These are phyloP conservation scores for Bombylius major DNA, from an alignment of 2,888 invertebrate genomes.

Conservation along the genomic window DNA sequence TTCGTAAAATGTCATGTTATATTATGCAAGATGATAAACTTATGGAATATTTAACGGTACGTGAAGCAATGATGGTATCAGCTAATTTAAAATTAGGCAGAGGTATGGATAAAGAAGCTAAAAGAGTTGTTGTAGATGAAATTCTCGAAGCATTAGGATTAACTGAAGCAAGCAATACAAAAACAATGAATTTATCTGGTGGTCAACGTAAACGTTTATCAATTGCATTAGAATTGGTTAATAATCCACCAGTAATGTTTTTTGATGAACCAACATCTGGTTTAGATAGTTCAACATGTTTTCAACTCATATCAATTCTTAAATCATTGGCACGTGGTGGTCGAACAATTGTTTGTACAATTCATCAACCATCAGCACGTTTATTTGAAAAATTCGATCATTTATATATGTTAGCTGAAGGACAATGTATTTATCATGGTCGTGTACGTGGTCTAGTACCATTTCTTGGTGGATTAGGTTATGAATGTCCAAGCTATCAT, in stretches of 20 bases:
- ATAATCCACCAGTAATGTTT: conserved; percentile 95
- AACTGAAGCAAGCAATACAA: conserved; percentile 64
- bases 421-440: conserved; percentile 88
- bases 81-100: conserved; percentile 85
- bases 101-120: conserved; percentile 55
- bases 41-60: conserved; percentile 78
- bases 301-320: conserved; percentile 78
- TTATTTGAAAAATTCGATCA: conserved; percentile 93
- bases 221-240: conserved; percentile 84
- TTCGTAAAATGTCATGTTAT: conserved; percentile 89
- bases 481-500: conserved; percentile 88
- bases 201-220: conserved; percentile 85
- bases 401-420: conserved; percentile 81
- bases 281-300: conserved; percentile 87
- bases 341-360: conserved; percentile 88
- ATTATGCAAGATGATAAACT: conserved; percentile 93
- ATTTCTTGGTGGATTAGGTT: conserved; percentile 70
- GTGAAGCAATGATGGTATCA: conserved; percentile 86
- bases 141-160: conserved; percentile 76
- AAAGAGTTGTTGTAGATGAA: conserved; percentile 70
- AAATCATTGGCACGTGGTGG: conserved; percentile 79
- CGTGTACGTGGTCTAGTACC: conserved; percentile 72
- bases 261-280: conserved; percentile 93
- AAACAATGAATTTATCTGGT: conserved; percentile 71
- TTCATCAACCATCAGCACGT: conserved; percentile 91